Base-by-base conservation (phyloP, 2,888 invertebrate species). In the Cabera pusaria region DNA sequence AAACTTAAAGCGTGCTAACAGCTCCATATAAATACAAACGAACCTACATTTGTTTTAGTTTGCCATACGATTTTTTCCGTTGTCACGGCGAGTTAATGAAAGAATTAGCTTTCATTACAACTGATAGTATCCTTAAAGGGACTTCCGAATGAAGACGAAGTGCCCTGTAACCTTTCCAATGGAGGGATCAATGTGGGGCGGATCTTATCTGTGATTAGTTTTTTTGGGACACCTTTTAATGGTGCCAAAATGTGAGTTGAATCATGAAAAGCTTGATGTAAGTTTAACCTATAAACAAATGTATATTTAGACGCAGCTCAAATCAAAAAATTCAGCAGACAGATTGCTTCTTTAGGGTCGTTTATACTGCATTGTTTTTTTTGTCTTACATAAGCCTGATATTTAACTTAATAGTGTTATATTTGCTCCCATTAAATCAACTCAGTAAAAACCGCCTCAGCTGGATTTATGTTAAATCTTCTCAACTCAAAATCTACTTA, bases 71-170 rank as follows among this genome's bases (percentile, higher is more conserved):
- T 82, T 81, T 79, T 75, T 77, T 75, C 79, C 75, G 78, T 82
- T 86, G 86, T 87, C 88, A 85, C 86, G 73, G 69, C 66, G 69
- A 78, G 78, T 75, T 88, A 88, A 88, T 88, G 88, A 88, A 87
- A 85, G 87, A 88, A 88, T 88, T 88, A 87, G 87, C 83, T 84
- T 87, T 85, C 86, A 87, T 88, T 87, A 88, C 86, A 72, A 72
- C 73, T 79, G 82, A 86, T 85, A 84, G 82, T 85, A 80, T 82
- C 79, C 85, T 85, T 85, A 85, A 88, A 88, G 85, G 83, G 83
- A 83, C 82, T 81, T 72, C 65, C 76, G 79, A 86, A 86, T 84
- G 76, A 86, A 85, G 83, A 85, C 72, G 78, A 82, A 84, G 81
- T 83, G 74, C 74, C 72, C 61, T 66, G 73, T 72, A 80, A 82